Percentiles rank a stretch among this genome's conserved stretches.
phyloP scores from a whole-genome alignment of 2,888 invertebrate genomes.

The Aplocera efformata region DNA sequence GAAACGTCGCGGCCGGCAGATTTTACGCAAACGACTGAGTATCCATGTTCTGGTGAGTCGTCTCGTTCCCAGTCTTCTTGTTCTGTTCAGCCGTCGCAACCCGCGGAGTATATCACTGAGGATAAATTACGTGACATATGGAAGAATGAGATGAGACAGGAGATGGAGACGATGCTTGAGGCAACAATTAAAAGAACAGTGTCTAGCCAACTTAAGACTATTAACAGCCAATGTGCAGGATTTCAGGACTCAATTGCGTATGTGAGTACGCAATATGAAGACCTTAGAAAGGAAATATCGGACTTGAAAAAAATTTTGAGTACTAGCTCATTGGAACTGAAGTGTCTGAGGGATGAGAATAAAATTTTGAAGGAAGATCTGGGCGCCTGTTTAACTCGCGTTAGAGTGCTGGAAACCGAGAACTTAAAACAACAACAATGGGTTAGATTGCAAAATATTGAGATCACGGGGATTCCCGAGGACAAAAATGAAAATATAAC shows the following conservation, averaged over 20 bases:
- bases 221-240: no score
- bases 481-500: neutral
- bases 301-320: slow-evolving; percentile 1
- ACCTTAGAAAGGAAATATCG: slow-evolving; percentile 1
- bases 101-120: neutral
- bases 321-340: neutral
- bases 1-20: no score
- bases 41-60: no score
- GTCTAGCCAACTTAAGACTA: no score
- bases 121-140: neutral
- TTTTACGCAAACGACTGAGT: no score
- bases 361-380: slow-evolving; percentile 2
- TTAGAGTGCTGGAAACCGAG: slow-evolving; percentile 1
- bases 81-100: no score
- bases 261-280: slow-evolving; percentile 3
- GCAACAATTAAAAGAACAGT: slow-evolving; percentile 1
- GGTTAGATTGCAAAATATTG: slow-evolving; percentile 4
- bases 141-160: slow-evolving; percentile 2
- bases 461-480: slow-evolving; percentile 4
- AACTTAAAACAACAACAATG: slow-evolving; percentile 6
- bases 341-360: slow-evolving; percentile 2
- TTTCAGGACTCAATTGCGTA: no score
- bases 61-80: no score
- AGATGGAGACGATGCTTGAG: slow-evolving; percentile 4
- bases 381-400: neutral